These are phyloP conservation scores for Anastatus disparis DNA, from an alignment of 1,140 invertebrate species.

Conservation along the genomic window DNA sequence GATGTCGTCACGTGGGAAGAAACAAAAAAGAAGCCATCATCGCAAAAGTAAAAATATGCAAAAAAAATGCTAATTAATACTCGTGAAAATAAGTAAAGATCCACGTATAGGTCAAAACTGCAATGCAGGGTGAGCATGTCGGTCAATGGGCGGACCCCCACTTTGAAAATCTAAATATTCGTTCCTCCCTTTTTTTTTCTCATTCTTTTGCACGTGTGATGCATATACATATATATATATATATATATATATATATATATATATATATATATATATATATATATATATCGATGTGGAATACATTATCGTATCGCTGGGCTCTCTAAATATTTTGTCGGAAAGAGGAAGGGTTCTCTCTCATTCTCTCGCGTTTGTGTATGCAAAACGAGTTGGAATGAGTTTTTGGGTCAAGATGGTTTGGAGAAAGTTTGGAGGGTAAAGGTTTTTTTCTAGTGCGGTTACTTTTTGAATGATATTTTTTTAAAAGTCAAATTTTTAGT, in stretches of 20 bases:
- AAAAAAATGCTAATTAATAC: constrained; percentile 5
- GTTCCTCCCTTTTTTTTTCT: neutral
- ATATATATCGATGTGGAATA: too few species aligned
- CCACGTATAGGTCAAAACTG: neutral
- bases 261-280: too few species aligned
- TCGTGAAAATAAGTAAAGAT: neutral
- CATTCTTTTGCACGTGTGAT: too few species aligned
- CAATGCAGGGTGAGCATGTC: neutral
- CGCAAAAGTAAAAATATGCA: neutral
- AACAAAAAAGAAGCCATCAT: neutral
- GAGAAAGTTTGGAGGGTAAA: too few species aligned
- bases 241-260: too few species aligned
- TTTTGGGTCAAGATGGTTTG: too few species aligned
- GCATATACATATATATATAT: too few species aligned
- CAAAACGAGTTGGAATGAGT: neutral
- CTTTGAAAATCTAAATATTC: constrained; percentile 10
- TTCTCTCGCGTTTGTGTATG: neutral
- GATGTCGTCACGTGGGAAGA: neutral
- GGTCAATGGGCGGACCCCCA: constrained; percentile 8
- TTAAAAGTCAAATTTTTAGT: too few species aligned
- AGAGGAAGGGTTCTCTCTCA: neutral
- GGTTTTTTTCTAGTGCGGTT: too few species aligned
- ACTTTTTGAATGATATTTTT: too few species aligned
- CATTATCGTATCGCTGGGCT: constrained; percentile 5
- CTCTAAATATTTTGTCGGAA: neutral